phyloP scores from a whole-genome alignment of 1,140 invertebrate genomes.

The Anoplophora glabripennis region DNA sequence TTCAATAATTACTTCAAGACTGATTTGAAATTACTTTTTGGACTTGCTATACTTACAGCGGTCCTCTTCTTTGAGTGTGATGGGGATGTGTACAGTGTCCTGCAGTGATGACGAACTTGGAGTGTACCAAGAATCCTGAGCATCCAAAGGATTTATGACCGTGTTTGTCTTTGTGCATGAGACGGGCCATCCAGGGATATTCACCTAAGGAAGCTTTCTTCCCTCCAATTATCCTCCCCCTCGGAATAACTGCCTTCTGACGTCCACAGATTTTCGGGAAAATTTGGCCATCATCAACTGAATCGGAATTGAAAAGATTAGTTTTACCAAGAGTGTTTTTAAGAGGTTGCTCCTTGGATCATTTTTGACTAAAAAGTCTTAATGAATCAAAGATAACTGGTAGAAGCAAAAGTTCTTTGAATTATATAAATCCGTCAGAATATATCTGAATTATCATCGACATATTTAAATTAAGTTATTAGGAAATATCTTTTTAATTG shows the following conservation, averaged over 20 bases:
- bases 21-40: too few relatives aligned
- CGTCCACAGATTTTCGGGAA: slow-evolving; percentile 39
- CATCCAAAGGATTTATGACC: slow-evolving; percentile 47
- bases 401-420: too few relatives aligned
- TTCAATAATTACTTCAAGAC: too few relatives aligned
- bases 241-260: slow-evolving; percentile 31
- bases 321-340: too few relatives aligned
- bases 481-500: too few relatives aligned
- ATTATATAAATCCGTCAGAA: too few relatives aligned
- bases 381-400: too few relatives aligned
- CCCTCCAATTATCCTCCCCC: slow-evolving; percentile 39
- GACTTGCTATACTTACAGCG: slow-evolving; percentile 17
- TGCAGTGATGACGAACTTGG: slow-evolving; percentile 55
- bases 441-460: too few relatives aligned
- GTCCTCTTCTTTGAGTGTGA: slow-evolving; percentile 22
- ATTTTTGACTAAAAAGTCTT: too few relatives aligned
- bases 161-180: slow-evolving; percentile 35
- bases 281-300: slow-evolving; percentile 8
- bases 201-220: slow-evolving; percentile 52
- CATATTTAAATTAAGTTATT: too few relatives aligned
- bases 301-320: neutral
- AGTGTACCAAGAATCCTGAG: slow-evolving; percentile 52
- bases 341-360: too few relatives aligned
- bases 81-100: slow-evolving; percentile 52
- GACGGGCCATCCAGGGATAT: slow-evolving; percentile 52